Evolutionary conservation across 30 jellyfish, hydroid and myxozoan species (phyloP), one percentile per base, ranked within the genome.

Genomic region (Pelagia noctiluca): DNA sequence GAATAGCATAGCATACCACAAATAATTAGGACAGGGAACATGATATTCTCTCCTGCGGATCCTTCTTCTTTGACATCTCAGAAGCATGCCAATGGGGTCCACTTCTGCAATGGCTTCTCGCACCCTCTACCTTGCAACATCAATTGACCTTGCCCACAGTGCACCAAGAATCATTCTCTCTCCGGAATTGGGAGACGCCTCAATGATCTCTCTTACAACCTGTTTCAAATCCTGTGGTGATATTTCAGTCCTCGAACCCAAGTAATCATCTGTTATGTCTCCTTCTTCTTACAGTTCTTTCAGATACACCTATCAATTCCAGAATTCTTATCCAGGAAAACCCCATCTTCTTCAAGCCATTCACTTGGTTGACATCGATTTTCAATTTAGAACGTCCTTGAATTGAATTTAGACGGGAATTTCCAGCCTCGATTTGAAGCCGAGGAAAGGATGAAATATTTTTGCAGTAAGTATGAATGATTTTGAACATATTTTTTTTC

Each of bases 101-200:
- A 60, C 73, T 19, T 60, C 73, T 60, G 29, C 35, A 8, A 60
- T 30, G 29, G 73, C 73, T 30, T 60, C 73, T 30, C 73, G 73
- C 11, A 60, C 73, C 33, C 11, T 34, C 73, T 16, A 19, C 33
- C 35, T n/a, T 19, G 73, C 73, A 30, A 60, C 73, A 60, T 60
- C n/a, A 13, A 60, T 60, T 11, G 73, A 60, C 11, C 73, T 25
- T 1, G 73, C 29, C 33, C 73, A 16, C 29, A 60, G 73, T 60
- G 73, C 73, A 0, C 73, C 73, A 60, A 60, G 29, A 60, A 60
- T 60, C 73, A 60, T 60, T 30, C 73, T 60, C 33, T 60, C 73
- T 25, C 73, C 33, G 33, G 57, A 42, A 8, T 42, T n/a, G n/a
- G n/a, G n/a, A n/a, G n/a, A n/a, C n/a, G n/a, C n/a, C n/a, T n/a